A percentile compares a stretch with the other conserved stretches of the same genome.
phyloP scores from a whole-genome alignment of 2,797 vertebrate genomes.

The Poeciliopsis infans region DNA sequence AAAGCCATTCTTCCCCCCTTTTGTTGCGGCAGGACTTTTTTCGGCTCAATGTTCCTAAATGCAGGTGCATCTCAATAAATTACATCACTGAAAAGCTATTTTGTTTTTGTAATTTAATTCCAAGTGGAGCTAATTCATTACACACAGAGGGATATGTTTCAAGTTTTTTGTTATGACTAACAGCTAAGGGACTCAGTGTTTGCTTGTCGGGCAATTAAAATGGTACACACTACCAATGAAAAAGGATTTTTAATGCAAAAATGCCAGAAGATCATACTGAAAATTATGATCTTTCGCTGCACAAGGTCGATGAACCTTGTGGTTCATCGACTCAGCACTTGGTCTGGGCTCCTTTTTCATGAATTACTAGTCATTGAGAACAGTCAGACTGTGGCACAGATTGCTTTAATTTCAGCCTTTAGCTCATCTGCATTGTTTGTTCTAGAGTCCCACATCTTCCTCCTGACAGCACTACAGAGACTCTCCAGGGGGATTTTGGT shows the following conservation, averaged over 20 bases:
- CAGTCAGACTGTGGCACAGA: not conserved
- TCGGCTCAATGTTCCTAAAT: not conserved
- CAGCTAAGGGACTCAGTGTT: not conserved
- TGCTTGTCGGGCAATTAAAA: not conserved
- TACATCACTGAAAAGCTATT: slow-evolving; percentile 1
- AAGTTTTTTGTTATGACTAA: not conserved
- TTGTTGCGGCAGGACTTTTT: not conserved
- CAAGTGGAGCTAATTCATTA: not conserved
- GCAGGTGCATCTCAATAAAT: not conserved
- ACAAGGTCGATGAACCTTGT: no score
- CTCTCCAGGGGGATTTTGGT: not conserved
- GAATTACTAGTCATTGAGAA: not conserved
- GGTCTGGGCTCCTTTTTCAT: not conserved
- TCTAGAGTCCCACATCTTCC: not conserved
- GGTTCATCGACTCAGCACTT: not conserved
- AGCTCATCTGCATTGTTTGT: not conserved
- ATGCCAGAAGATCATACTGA: not conserved
- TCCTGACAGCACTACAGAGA: not conserved
- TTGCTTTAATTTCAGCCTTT: not conserved
- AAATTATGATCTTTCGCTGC: not conserved
- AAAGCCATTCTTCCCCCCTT: slow-evolving; percentile 15
- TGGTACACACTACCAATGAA: not conserved
- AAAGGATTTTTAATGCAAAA: slow-evolving; percentile 3
- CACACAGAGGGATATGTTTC: slow-evolving; percentile 1
- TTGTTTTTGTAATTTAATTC: not conserved